Conservation (phyloP, 2,888 invertebrate species). For the Hemaris fuciformis region DNA sequence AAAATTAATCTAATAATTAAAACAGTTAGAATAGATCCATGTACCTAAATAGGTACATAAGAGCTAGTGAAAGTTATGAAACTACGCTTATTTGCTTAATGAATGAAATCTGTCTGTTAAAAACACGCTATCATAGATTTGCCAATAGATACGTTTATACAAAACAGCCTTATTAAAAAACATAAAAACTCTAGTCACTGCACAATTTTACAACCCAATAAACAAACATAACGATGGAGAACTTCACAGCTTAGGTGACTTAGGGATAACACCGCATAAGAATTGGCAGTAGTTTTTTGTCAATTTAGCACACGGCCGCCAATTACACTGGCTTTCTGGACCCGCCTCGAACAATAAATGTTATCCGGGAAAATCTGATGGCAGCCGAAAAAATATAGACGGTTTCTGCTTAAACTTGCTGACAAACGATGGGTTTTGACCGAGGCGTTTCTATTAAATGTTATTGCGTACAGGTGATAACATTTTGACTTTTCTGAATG, state of each 20-base stretch:
- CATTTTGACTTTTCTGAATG: background rate
- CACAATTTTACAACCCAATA: no score
- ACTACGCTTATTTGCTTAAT: no score
- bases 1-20: no score
- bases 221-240: background rate
- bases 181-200: no score
- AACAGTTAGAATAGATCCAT: no score
- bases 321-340: slow-evolving; percentile 1
- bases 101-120: no score
- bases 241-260: background rate
- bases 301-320: background rate
- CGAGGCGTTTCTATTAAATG: background rate
- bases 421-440: background rate
- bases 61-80: no score
- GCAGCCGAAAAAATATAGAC: background rate
- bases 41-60: no score
- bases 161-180: no score
- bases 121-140: no score
- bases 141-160: no score
- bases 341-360: slow-evolving; percentile 11
- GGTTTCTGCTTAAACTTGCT: background rate
- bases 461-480: no score
- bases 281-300: slow-evolving; percentile 1
- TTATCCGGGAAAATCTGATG: background rate
- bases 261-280: slow-evolving; percentile 1